Percentiles rank a stretch among this genome's conserved stretches.
These are phyloP conservation scores for Pediacus dermestoides DNA, from an alignment of 2,888 invertebrate genomes.

Conservation along the genomic window DNA sequence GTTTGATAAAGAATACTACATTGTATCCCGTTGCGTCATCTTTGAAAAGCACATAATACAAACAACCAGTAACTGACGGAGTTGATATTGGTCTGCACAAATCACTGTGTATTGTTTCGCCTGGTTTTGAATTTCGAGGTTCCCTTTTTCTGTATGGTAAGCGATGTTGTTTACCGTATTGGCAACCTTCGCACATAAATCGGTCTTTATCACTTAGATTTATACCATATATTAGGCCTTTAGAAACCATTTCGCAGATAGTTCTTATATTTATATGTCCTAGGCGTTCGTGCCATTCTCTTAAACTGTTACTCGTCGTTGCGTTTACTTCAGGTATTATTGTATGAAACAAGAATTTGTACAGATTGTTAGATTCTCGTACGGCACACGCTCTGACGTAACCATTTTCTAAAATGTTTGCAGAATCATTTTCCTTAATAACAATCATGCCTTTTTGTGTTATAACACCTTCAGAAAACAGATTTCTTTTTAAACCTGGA, in stretches of 20 bases:
- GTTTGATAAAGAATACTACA: conserved; percentile 20
- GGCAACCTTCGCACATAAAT: conserved; percentile 7
- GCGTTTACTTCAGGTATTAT: conserved; percentile 19
- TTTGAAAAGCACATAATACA: conserved; percentile 21
- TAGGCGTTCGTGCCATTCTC: conserved; percentile 15
- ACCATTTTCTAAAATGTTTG: conserved; percentile 21
- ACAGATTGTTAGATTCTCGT: conserved; percentile 27
- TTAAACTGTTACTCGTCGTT: background rate
- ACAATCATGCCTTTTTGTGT: conserved; percentile 32
- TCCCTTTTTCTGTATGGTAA: background rate
- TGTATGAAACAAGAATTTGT: conserved; percentile 24
- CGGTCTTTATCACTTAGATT: conserved; percentile 6
- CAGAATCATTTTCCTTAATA: conserved; percentile 25
- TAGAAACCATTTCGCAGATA: conserved; percentile 12
- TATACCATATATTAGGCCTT: conserved; percentile 7
- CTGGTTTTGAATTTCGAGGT: background rate
- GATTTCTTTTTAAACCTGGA: conserved; percentile 35
- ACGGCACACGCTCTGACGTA: conserved; percentile 19
- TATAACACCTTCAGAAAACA: conserved; percentile 39
- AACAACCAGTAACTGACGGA: conserved; percentile 16
- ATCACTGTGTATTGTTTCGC: conserved; percentile 1
- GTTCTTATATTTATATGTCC: conserved; percentile 15
- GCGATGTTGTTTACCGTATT: conserved; percentile 1
- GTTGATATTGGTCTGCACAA: conserved; percentile 15
- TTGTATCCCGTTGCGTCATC: conserved; percentile 21